Base-by-base conservation (phyloP, 2,888 invertebrate species). In the Sylvicola fuscatus region DNA sequence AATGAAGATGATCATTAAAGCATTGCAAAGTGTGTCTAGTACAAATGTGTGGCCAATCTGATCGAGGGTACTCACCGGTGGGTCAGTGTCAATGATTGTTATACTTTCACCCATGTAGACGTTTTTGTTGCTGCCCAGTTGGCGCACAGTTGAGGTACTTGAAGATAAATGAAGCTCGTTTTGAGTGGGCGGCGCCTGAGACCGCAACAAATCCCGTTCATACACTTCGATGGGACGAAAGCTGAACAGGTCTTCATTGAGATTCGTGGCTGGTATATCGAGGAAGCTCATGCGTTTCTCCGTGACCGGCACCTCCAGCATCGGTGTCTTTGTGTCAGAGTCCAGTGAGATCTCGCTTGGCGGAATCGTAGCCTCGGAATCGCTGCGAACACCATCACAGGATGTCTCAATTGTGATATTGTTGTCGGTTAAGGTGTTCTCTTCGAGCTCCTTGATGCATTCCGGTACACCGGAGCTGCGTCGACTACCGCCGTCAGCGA, bases 401-500 rank as follows among this genome's bases (percentile, higher is more conserved):
- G 35, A 13, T 14, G 15, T 21, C n/a, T 29, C 29, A 4, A 29
- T 4, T n/a, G 29, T 29, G 15, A 7, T 12, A 4, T 12, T 35
- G 3, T 31, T 16, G 3, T 32, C 21, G 10, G 12, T 16, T 12
- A 11, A n/a, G 13, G 5, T 12, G 2, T 45, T 41, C 52, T 57
- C 41, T 48, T 50, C 30, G 48, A 52, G 42, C 54, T 58, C 12
- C 36, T 41, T 32, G 14, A 45, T 42, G 35, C 38, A 41, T 34
- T 42, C 40, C 2, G 53, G 55, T 5, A 58, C 55, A 3, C 58
- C 74, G 12, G 67, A 68, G 8, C 75, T 71, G 11, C 81, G 68
- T 29, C 81, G 65, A 42, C 80, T 76, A 42, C 74, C 72, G 41
- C 74, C 73, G 48, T 84, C 84, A 3, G 84, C 84, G 54, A 86